phyloP scores from a whole-genome alignment of 2,888 invertebrate genomes.

The Lepidochitona cinerea region DNA sequence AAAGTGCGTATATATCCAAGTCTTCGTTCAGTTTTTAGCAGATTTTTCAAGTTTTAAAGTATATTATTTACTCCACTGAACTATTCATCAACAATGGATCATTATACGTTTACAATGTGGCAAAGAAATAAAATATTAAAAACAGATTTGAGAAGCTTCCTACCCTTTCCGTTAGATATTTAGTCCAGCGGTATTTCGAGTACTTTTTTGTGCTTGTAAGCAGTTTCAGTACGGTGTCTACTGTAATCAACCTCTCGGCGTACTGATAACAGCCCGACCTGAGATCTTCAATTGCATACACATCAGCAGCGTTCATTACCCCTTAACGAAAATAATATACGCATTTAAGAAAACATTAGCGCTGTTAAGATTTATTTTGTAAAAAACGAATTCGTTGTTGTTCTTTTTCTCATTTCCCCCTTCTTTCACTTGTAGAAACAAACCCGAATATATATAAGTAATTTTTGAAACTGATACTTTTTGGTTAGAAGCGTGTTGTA shows the following conservation, averaged over 20 bases:
- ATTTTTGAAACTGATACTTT: background rate
- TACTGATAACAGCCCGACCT: background rate
- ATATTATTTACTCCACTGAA: background rate
- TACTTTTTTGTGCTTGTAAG: background rate
- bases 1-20: too few species aligned
- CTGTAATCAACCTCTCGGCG: background rate
- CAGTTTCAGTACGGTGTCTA: background rate
- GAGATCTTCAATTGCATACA: background rate
- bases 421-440: too few species aligned
- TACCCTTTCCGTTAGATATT: background rate
- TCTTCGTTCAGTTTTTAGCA: background rate
- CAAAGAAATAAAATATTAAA: too few species aligned
- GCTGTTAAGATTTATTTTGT: too few species aligned
- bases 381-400: too few species aligned
- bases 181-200: background rate
- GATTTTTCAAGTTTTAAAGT: background rate
- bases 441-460: too few species aligned
- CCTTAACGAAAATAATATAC: too few species aligned
- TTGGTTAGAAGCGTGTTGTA: background rate
- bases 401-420: too few species aligned
- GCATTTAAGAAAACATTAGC: too few species aligned
- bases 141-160: too few species aligned
- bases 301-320: background rate
- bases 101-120: background rate
- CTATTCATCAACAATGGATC: background rate